These are phyloP conservation scores for Drosophila pectinifera DNA, from an alignment of 1,140 invertebrate species.

Conservation along the genomic window DNA sequence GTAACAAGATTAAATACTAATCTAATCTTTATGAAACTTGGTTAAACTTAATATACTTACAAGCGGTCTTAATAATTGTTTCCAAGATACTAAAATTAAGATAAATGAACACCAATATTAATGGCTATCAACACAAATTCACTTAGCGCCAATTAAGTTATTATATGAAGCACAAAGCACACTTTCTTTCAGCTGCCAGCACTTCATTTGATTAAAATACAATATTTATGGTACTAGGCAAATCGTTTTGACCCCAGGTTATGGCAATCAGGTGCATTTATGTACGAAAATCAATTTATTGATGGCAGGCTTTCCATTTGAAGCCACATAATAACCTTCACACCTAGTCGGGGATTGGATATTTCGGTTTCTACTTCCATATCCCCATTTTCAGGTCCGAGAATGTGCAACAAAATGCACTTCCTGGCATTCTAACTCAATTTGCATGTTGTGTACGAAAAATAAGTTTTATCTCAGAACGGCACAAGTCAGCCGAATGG, in stretches of 20 bases:
- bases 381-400: background rate
- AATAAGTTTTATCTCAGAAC: conserved; percentile 15
- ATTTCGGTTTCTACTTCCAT: background rate
- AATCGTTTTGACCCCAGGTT: background rate
- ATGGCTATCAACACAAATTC: background rate
- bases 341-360: background rate
- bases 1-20: background rate
- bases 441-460: conserved; percentile 32
- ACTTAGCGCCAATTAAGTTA: background rate
- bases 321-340: conserved; percentile 5
- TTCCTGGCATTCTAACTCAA: conserved; percentile 10
- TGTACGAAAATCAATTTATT: conserved; percentile 3
- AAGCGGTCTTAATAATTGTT: background rate
- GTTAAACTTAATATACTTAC: background rate
- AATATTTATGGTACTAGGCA: background rate
- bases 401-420: conserved; percentile 27
- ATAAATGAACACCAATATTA: background rate
- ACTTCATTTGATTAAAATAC: conserved; percentile 12
- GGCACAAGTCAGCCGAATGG: conserved; percentile 15
- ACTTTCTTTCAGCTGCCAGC: background rate
- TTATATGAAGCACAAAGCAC: too few species aligned
- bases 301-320: background rate
- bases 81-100: too few species aligned
- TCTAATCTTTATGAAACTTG: background rate
- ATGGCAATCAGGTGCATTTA: background rate